phyloP scores from a whole-genome alignment of 2,797 vertebrate species.

The Molossus alvarezi region DNA sequence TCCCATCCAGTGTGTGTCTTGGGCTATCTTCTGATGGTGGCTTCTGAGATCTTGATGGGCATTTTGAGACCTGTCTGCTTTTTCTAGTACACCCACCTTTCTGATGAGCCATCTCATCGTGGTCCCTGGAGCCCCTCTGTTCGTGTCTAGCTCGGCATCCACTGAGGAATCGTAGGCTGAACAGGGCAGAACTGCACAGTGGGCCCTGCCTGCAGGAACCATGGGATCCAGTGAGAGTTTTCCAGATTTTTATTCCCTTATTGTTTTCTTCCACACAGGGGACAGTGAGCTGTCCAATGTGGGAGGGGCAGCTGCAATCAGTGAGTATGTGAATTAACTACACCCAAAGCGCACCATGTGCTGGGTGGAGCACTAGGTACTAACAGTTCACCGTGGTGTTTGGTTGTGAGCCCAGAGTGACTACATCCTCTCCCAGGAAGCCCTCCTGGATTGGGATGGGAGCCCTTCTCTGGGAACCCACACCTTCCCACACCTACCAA shows the following conservation, averaged over 20 bases:
- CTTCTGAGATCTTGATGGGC: neutral
- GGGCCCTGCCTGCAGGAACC: neutral
- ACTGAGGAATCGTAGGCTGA: neutral
- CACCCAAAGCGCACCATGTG: neutral
- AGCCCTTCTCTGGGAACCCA: neutral
- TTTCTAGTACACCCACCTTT: neutral
- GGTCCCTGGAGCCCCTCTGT: neutral
- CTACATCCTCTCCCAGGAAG: neutral
- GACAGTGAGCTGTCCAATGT: neutral
- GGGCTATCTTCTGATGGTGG: neutral
- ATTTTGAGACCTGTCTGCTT: neutral
- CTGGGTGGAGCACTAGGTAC: neutral
- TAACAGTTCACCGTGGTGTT: accelerated
- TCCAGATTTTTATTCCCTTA: neutral
- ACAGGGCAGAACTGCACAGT: neutral
- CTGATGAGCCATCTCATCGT: neutral
- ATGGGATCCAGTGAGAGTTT: neutral
- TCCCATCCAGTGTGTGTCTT: neutral
- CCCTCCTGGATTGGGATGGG: neutral
- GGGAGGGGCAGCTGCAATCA: neutral
- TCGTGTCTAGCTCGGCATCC: neutral
- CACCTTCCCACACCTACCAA: neutral
- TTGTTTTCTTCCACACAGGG: neutral
- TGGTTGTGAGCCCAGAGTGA: neutral
- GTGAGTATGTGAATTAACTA: neutral